Percentiles rank a stretch among this genome's conserved stretches.
Evolutionary conservation across 2,113 vertebrate genomes (phyloP).

Genomic region (Epinephelus moara): DNA sequence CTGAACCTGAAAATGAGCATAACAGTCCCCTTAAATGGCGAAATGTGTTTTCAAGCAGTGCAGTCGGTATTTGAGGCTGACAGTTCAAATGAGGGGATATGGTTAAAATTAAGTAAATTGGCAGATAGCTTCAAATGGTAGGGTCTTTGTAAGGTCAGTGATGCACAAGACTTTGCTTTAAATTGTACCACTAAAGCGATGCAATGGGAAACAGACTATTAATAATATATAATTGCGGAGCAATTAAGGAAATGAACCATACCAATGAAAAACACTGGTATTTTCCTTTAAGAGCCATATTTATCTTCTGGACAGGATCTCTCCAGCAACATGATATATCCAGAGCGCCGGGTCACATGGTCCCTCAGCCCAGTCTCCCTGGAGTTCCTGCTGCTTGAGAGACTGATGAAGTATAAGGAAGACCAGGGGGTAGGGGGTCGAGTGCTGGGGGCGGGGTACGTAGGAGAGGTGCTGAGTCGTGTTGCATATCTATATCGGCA

Average conservation of each 20-base stretch:
- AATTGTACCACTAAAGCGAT: not conserved
- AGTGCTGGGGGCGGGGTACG: not conserved
- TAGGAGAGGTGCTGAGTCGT: constrained; percentile 18
- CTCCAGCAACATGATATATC: constrained; percentile 84
- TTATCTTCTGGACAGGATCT: constrained; percentile 74
- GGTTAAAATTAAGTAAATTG: not conserved
- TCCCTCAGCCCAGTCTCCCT: constrained; percentile 74
- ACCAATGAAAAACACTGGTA: constrained; percentile 37
- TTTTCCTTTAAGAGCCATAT: constrained; percentile 75
- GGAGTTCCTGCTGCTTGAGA: constrained; percentile 85
- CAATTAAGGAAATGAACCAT: constrained; percentile 45
- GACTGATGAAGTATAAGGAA: constrained; percentile 69
- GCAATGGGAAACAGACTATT: constrained; percentile 26
- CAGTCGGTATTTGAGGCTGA: not conserved
- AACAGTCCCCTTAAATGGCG: no score
- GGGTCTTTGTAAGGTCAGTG: constrained; percentile 2
- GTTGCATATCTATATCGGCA: constrained; percentile 1
- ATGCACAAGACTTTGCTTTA: constrained; percentile 4
- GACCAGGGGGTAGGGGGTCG: constrained; percentile 24
- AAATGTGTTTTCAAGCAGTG: not conserved
- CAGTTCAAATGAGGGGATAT: not conserved
- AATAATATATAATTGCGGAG: constrained; percentile 35
- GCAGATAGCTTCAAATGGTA: not conserved
- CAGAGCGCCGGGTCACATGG: constrained; percentile 84
- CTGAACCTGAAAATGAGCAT: no score